Percentiles rank a stretch among this genome's conserved stretches.
Evolutionary conservation across 1,140 invertebrate species (phyloP).

Genomic region (Drosophila parabipectinata): DNA sequence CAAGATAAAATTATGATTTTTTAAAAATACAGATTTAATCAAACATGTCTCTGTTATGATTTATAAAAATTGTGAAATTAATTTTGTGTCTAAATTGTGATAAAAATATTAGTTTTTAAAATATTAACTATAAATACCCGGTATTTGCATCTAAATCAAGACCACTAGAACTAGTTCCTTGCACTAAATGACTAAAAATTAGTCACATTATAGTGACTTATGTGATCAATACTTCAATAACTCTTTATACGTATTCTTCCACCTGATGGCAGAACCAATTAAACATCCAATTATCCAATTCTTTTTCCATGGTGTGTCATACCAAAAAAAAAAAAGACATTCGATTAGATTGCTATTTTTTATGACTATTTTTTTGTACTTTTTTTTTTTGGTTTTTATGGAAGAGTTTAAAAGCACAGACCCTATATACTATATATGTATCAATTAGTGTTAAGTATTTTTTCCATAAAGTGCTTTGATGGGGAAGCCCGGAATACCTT

Average conservation of each 20-base stretch:
- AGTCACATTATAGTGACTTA: not conserved
- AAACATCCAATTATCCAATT: conserved; percentile 4
- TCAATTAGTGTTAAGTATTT: conserved; percentile 17
- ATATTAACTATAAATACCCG: not conserved
- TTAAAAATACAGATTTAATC: no score
- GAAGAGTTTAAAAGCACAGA: not conserved
- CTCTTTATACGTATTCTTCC: not conserved
- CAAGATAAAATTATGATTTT: no score
- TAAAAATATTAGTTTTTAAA: not conserved
- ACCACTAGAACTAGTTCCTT: no score
- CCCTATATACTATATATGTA: conserved; percentile 25
- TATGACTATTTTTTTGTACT: not conserved
- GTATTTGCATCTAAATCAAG: not conserved
- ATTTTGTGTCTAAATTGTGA: no score
- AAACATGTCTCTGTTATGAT: no score
- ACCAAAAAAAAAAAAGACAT: conserved; percentile 3
- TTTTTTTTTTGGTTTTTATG: not conserved
- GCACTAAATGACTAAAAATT: not conserved
- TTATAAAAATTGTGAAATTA: no score
- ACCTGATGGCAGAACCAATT: conserved; percentile 1
- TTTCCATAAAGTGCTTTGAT: not conserved
- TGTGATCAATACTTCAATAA: not conserved
- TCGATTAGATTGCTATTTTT: conserved; percentile 33
- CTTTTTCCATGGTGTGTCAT: conserved; percentile 13
- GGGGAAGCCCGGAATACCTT: not conserved